phyloP scores from a whole-genome alignment of 2,113 vertebrate genomes.

The Ellobius talpinus region DNA sequence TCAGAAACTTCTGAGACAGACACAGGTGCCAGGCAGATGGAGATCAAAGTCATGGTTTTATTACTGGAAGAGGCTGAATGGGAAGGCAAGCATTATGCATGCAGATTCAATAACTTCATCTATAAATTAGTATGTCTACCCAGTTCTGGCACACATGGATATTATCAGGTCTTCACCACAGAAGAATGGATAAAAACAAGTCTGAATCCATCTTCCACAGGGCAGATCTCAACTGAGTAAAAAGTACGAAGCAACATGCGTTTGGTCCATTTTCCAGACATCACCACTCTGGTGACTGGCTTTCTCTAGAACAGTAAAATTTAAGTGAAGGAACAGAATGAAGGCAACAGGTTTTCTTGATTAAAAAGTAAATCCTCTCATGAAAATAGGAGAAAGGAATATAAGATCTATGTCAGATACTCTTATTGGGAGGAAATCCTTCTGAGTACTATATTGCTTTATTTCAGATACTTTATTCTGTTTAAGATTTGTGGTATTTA shows the following conservation, averaged over 20 bases:
- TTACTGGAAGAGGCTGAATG: not conserved
- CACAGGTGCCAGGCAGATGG: constrained; percentile 23
- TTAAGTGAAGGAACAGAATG: not conserved
- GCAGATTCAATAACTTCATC: constrained; percentile 22
- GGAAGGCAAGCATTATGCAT: not conserved
- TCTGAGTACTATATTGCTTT: not conserved
- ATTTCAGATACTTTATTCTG: not conserved
- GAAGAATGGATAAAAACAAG: not conserved
- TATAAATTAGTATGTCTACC: constrained; percentile 16
- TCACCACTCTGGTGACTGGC: not conserved
- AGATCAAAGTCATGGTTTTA: constrained; percentile 62
- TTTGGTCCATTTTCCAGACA: not conserved
- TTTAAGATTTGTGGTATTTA: not conserved
- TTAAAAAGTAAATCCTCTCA: not conserved
- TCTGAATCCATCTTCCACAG: not conserved
- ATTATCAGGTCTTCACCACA: not conserved
- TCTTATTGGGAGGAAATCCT: not conserved
- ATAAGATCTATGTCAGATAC: not conserved
- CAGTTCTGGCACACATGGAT: not conserved
- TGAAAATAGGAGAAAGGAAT: not conserved
- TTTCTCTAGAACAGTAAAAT: not conserved
- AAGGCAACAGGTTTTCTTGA: not conserved
- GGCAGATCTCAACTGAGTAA: not conserved
- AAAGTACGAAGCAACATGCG: not conserved
- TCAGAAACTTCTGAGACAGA: constrained; percentile 48